Conservation (phyloP, 2,797 vertebrate genomes). For the Onychomys leucogaster region DNA sequence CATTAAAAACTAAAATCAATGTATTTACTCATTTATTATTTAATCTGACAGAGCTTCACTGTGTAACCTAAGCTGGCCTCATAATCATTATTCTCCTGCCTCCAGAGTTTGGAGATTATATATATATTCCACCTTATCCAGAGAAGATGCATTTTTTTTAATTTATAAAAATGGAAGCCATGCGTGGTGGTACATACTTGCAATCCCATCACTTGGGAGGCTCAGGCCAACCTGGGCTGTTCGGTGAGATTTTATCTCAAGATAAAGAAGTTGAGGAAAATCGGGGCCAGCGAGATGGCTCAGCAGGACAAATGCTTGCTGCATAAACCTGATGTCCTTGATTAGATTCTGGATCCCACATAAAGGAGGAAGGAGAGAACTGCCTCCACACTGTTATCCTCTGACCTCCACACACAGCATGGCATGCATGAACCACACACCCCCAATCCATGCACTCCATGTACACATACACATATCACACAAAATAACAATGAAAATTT, state of each 20-base stretch:
- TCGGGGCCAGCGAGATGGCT: not conserved
- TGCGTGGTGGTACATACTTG: not conserved
- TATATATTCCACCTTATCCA: not conserved
- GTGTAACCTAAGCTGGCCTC: not conserved
- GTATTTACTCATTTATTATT: not conserved
- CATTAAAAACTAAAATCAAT: constrained; percentile 51
- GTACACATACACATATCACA: not conserved
- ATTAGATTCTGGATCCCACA: not conserved
- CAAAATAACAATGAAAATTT: not conserved
- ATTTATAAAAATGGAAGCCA: not conserved
- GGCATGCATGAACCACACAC: fast-evolving
- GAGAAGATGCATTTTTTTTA: not conserved
- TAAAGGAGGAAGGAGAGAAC: not conserved
- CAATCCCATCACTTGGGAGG: not conserved
- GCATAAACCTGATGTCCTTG: too few relatives aligned
- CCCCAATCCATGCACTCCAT: not conserved
- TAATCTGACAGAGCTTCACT: not conserved
- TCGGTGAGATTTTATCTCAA: not conserved
- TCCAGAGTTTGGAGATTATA: not conserved
- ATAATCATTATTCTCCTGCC: not conserved
- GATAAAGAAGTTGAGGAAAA: not conserved
- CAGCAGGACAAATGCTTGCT: not conserved
- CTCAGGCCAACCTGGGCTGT: not conserved
- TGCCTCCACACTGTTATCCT: too few relatives aligned
- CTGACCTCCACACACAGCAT: not conserved